Conservation (phyloP, 2,888 invertebrate species). For the Melanargia galathea region DNA sequence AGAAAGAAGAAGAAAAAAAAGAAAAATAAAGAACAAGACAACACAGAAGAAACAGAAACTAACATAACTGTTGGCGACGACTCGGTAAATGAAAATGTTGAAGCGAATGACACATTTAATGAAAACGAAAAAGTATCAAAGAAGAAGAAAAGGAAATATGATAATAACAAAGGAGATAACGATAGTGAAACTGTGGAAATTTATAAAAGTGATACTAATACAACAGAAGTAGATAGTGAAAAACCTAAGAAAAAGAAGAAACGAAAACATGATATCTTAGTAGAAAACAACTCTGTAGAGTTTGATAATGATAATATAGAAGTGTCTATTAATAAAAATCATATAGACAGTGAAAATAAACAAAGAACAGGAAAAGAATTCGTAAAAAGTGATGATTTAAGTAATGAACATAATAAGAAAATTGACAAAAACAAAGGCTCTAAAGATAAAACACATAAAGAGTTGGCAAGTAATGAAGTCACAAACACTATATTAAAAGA, state of each 20-base stretch:
- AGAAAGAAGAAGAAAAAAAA: conserved; percentile 71
- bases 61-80: conserved; percentile 30
- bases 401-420: conserved; percentile 13
- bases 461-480: background rate
- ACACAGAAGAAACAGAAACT: conserved; percentile 27
- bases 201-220: conserved; percentile 32
- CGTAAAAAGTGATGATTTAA: conserved; percentile 29
- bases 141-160: conserved; percentile 30
- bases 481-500: background rate
- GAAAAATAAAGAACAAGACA: conserved; percentile 63
- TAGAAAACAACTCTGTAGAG: background rate
- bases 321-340: conserved; percentile 8
- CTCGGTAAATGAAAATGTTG: conserved; percentile 21
- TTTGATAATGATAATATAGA: background rate
- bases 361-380: background rate
- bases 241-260: conserved; percentile 42
- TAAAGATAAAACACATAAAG: conserved; percentile 31
- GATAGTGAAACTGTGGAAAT: conserved; percentile 34
- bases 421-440: conserved; percentile 53
- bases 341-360: conserved; percentile 3
- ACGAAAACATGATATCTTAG: conserved; percentile 13
- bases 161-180: conserved; percentile 45
- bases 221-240: conserved; percentile 18
- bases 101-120: conserved; percentile 38
- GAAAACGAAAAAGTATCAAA: conserved; percentile 37